Evolutionary conservation across 2,113 vertebrate species (phyloP), one percentile per base, ranked within the genome.

Genomic region (Ia io): DNA sequence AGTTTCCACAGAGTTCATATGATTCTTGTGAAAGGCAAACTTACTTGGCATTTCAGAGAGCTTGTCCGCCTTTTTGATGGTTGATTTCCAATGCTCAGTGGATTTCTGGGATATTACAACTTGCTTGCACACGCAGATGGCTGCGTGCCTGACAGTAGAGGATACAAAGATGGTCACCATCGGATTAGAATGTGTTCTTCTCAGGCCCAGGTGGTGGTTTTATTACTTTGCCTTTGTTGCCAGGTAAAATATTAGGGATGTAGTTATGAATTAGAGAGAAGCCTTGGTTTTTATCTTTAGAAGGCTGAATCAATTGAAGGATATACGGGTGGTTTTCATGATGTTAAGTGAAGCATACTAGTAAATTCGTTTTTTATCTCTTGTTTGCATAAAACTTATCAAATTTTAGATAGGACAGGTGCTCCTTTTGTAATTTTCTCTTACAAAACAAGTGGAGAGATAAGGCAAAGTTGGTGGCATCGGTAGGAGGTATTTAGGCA

Each of bases 311-410:
- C 67, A 86, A 30, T 56, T 95, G 91, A 49, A 94, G 37, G 42
- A 90, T 92, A 92, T 95, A 92, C 51, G 73, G 35, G 20, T 88
- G 16, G 84, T 95, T 93, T 95, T 91, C 85, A 95, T 88, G 90
- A 91, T 92, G 47, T 86, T 91, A 90, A 92, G 28, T 92, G 79
- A 61, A 96, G 82, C 74, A 86, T 93, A 59, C 22, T 25, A 59
- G 56, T 59, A 83, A 95, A 67, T 97, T 95, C 76, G 17, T 67
- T 95, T 92, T 96, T 79, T 87, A 92, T 95, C 47, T 84, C 28
- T 79, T 77, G 25, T 90, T 92, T 93, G 53, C 47, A 89, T 30
- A 94, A 95, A 88, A 91, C 32, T 78, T 85, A 12, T 95, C 84
- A 80, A 61, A 95, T 76, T 95, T 96, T 92, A 91, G 76, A 85